phyloP scores from a whole-genome alignment of 2,888 invertebrate genomes.

The Agapetus fuscipes region DNA sequence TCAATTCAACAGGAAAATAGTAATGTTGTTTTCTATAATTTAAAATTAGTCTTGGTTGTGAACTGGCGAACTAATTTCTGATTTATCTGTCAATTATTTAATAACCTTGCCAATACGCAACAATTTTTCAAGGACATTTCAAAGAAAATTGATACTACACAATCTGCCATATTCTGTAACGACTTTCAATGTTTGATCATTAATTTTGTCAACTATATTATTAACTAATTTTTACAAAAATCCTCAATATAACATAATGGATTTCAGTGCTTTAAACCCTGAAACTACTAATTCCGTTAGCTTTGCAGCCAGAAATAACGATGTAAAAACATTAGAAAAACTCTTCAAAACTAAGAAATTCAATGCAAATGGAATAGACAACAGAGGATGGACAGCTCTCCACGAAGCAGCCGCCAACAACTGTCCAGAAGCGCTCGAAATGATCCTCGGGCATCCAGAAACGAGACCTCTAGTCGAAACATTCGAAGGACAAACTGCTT shows the following conservation, averaged over 20 bases:
- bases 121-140: too few relatives aligned
- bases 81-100: too few relatives aligned
- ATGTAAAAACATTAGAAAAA: slow-evolving; percentile 30
- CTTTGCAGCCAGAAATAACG: slow-evolving; percentile 37
- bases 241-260: slow-evolving; percentile 34
- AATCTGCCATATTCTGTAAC: too few relatives aligned
- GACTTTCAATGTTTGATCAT: too few relatives aligned
- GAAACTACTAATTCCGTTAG: slow-evolving; percentile 37
- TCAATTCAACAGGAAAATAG: too few relatives aligned
- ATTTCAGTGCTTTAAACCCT: slow-evolving; percentile 45
- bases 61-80: too few relatives aligned
- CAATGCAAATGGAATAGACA: slow-evolving; percentile 42
- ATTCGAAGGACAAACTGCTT: slow-evolving; percentile 41
- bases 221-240: too few relatives aligned
- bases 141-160: too few relatives aligned
- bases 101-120: too few relatives aligned
- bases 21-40: too few relatives aligned
- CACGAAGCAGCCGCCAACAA: slow-evolving; percentile 43
- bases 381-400: slow-evolving; percentile 45
- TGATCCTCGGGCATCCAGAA: slow-evolving; percentile 32
- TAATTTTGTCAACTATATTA: background rate
- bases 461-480: slow-evolving; percentile 35
- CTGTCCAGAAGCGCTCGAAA: slow-evolving; percentile 32
- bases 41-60: too few relatives aligned
- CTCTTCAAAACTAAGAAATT: slow-evolving; percentile 32